Base-by-base conservation (phyloP, 2,113 vertebrate species). In the Syngnathus typhle region DNA sequence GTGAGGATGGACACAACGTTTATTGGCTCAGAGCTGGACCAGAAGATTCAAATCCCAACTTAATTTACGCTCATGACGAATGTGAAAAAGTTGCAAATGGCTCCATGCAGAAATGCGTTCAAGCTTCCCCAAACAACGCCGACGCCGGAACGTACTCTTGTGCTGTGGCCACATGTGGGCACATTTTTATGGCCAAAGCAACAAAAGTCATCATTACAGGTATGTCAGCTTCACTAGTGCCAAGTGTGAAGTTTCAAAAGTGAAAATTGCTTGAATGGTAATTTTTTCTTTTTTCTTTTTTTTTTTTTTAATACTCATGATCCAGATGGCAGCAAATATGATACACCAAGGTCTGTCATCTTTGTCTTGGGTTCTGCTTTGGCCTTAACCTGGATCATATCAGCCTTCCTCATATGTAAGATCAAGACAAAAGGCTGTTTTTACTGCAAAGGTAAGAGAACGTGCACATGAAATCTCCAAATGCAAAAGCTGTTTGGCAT, bases 21-120 rank as follows among this genome's bases (percentile, higher is more conserved):
- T 70, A 18, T 74, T 85, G 83, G 83, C 72, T 85, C 70, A 75
- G 12, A 68, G 39, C 41, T 1, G 37, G 58, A 55, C 10, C 66
- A 23, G 39, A 60, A 7, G 18, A 21, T 27, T 60, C 59, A 23
- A 49, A 63, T 59, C 68, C 54, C 59, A 67, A 55, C 41, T 27
- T 64, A 0, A 18, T 77, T 61, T 61, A 55, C 36, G 5, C 62
- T 39, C 58, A 65, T 37, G 39, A 56, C 23, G 68, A 64, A 43
- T 41, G 64, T 41, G 8, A 46, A 19, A 43, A 38, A 4, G 43
- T 65, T 32, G 27, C 27, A 4, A 15, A 27, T 68, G 0, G 61
- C 1, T 19, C 5, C 18, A 23, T 2, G 23, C 13, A 75, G 38
- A 65, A 32, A 55, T 76, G 70, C 60, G 5, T 62, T 52, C 47